These are phyloP conservation scores for Bergia sp. DNA, from an alignment of 92 coral and sea anemone genomes.

Conservation along the genomic window DNA sequence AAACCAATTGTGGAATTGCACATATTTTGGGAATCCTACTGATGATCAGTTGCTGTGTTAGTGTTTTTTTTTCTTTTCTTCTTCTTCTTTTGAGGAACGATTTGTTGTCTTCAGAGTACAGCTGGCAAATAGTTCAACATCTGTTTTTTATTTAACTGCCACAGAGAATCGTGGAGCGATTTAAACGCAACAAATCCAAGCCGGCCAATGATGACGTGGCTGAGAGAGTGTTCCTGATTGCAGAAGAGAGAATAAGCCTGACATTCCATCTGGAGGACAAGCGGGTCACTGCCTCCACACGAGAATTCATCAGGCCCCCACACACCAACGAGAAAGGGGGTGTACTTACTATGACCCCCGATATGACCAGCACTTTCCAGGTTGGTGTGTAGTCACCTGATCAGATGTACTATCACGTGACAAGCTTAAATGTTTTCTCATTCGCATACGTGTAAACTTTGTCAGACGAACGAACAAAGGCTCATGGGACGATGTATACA, in stretches of 20 bases:
- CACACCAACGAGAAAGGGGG: constrained; percentile 93
- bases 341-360: constrained; percentile 92
- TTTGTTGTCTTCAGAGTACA: background rate
- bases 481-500: no score
- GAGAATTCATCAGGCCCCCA: constrained; percentile 96
- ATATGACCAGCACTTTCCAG: constrained; percentile 99
- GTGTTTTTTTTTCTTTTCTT: no score
- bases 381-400: constrained; percentile 50
- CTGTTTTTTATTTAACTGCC: background rate
- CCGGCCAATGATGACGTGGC: constrained; percentile 97
- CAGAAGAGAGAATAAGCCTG: constrained; percentile 90
- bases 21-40: no score
- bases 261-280: constrained; percentile 96
- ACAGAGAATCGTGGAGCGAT: constrained; percentile 95
- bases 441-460: no score
- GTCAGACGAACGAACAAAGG: no score
- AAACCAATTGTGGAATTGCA: no score
- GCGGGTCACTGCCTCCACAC: constrained; percentile 94
- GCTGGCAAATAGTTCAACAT: background rate
- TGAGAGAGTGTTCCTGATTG: constrained; percentile 85
- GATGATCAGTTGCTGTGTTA: no score
- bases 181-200: constrained; percentile 81
- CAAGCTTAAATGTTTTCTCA: background rate
- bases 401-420: background rate
- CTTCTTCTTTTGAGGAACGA: no score